Evolutionary conservation across 2,888 invertebrate genomes (phyloP), one percentile per base, ranked within the genome.

Genomic region (Microdon myrmicae): DNA sequence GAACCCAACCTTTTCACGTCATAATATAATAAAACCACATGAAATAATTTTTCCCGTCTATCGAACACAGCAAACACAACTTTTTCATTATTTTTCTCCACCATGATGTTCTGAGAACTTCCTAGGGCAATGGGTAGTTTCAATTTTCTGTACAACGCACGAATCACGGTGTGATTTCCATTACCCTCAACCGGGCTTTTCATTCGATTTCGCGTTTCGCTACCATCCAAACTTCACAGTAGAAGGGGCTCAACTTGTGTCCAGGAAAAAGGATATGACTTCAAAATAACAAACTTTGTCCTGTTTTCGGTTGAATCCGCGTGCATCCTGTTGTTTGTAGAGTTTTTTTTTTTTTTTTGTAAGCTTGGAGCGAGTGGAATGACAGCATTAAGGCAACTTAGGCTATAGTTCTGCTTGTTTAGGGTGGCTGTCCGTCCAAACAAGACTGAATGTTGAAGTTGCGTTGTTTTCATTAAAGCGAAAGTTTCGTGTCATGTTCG

Each of bases 31-130:
- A 37, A 34, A 44, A 66, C 66, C 66, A 53, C 59, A 59, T 48
- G 48, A 59, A 66, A 66, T 66, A 44, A 59, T 66, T 66, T 54
- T 66, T 59, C 43, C 59, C 59, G 66, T 59, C 66, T 66, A 66
- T 66, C 59, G 66, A 59, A 66, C 59, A 66, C 53, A 47, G 54
- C 58, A 66, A 66, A 66, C 66, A 66, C 45, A 66, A 54, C 53
- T 59, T 66, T 66, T 66, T 66, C 59, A 66, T 66, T 66, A 66
- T 66, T 43, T 54, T 54, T 19, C 37, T n/a, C 20, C 26, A 5
- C 2, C n/a, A 8, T 16, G 4, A 7, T 20, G 10, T 4, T 31
- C 38, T 5, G n/a, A 22, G 14, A 17, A 25, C 8, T n/a, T n/a
- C n/a, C n/a, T 16, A 31, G 7, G 13, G 25, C 12, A 25, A 32